phyloP scores from a whole-genome alignment of 2,888 invertebrate genomes.

The Oeneis ivallda region DNA sequence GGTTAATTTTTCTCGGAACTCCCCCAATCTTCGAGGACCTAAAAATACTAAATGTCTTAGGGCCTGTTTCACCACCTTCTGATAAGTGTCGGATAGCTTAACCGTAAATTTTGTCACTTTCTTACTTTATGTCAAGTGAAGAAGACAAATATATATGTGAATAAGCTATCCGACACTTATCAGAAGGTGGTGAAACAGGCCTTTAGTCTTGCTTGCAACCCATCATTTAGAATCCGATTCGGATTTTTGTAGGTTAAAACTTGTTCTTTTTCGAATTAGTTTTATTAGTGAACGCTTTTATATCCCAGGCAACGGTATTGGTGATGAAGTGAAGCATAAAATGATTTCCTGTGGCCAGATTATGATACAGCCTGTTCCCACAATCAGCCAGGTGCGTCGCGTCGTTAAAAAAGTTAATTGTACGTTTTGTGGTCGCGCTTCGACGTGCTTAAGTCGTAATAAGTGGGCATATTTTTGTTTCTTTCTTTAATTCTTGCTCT shows the following conservation, averaged over 20 bases:
- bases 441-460: constrained; percentile 27
- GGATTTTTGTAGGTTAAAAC: not conserved
- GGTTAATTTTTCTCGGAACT: no score
- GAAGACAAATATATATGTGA: no score
- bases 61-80: no score
- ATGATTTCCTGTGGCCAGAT: constrained; percentile 65
- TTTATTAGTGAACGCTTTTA: constrained; percentile 20
- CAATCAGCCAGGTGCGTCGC: constrained; percentile 40
- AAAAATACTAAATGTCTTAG: no score
- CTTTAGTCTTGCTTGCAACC: not conserved
- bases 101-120: no score
- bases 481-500: not conserved
- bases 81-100: no score
- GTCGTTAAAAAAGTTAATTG: constrained; percentile 54
- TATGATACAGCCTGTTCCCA: constrained; percentile 49
- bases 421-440: constrained; percentile 57
- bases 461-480: constrained; percentile 6
- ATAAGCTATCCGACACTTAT: no score
- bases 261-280: constrained; percentile 8
- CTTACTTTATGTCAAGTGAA: no score
- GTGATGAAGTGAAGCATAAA: constrained; percentile 58
- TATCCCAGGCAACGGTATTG: constrained; percentile 18
- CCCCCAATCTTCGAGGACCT: no score
- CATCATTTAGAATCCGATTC: not conserved
- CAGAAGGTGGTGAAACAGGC: no score